Evolutionary conservation across 53 echinoderm and acorn worm species (phyloP).

Genomic region (Astropecten irregularis): DNA sequence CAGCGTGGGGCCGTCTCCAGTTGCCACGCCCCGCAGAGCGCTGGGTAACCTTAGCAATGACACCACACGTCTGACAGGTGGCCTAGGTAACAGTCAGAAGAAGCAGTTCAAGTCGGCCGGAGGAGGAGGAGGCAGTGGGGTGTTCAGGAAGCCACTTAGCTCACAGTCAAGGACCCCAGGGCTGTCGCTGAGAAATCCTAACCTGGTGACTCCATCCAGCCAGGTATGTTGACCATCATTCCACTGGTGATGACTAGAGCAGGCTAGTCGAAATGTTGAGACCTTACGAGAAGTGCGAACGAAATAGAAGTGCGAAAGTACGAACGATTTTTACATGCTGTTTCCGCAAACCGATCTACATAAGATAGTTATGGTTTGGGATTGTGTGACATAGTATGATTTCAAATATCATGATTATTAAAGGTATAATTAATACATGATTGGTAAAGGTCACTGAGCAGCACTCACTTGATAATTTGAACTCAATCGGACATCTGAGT

Average conservation of each 20-base stretch:
- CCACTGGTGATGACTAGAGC: too few relatives aligned
- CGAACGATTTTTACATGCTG: too few relatives aligned
- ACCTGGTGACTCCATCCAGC: conserved; percentile 5
- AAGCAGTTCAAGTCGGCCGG: conserved; percentile 32
- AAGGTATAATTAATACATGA: too few relatives aligned
- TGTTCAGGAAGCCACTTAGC: conserved; percentile 56
- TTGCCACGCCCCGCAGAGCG: conserved; percentile 73
- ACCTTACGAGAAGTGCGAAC: too few relatives aligned
- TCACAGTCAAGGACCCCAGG: conserved; percentile 66
- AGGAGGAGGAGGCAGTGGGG: not conserved
- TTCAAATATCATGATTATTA: too few relatives aligned
- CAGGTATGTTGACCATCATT: conserved; percentile 26
- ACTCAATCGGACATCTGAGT: too few relatives aligned
- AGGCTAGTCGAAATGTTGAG: too few relatives aligned
- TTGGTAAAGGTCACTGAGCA: too few relatives aligned
- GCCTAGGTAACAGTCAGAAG: conserved; percentile 51
- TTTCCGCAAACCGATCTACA: too few relatives aligned
- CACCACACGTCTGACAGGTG: conserved; percentile 1
- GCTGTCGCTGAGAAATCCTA: conserved; percentile 45
- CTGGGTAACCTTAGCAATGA: conserved; percentile 82
- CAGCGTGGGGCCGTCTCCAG: conserved; percentile 30
- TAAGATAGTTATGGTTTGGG: not conserved
- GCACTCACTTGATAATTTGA: too few relatives aligned
- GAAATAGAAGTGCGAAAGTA: too few relatives aligned
- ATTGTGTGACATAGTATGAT: too few relatives aligned